phyloP scores from a whole-genome alignment of 1,140 invertebrate genomes.

The Pararge aegeria region DNA sequence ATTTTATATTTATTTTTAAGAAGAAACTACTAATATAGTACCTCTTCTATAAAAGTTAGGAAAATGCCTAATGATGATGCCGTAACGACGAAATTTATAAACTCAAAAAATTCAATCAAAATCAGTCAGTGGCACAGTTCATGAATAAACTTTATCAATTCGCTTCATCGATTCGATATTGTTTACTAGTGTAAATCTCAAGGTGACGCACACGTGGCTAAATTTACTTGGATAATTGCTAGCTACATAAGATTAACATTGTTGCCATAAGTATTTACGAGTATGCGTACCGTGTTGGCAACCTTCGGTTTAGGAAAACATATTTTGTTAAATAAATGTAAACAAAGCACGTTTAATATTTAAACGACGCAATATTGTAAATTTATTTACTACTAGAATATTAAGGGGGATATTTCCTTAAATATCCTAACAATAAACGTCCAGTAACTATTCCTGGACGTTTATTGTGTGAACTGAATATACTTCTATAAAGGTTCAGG shows the following conservation, averaged over 20 bases:
- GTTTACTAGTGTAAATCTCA: conserved; percentile 10
- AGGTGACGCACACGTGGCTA: conserved; percentile 2
- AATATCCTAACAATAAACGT: not conserved
- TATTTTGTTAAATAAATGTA: not conserved
- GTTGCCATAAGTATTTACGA: not conserved
- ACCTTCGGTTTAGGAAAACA: not conserved
- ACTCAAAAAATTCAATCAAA: too few relatives aligned
- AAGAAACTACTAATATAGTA: too few relatives aligned
- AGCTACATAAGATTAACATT: not conserved
- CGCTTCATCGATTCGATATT: not conserved
- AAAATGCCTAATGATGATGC: too few relatives aligned
- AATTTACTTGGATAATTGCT: conserved; percentile 9
- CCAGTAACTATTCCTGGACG: too few relatives aligned
- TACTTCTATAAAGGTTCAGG: too few relatives aligned
- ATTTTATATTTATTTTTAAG: too few relatives aligned
- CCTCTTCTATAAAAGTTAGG: too few relatives aligned
- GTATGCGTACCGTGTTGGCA: not conserved
- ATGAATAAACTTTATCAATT: conserved; percentile 13
- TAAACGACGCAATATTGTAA: not conserved
- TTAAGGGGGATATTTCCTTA: not conserved
- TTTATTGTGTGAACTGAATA: too few relatives aligned
- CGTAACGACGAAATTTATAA: too few relatives aligned
- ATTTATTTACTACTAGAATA: not conserved
- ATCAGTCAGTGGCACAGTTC: not conserved
- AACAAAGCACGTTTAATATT: not conserved